Base-by-base conservation (phyloP, 1,140 invertebrate species). In the Coelopa frigida region DNA sequence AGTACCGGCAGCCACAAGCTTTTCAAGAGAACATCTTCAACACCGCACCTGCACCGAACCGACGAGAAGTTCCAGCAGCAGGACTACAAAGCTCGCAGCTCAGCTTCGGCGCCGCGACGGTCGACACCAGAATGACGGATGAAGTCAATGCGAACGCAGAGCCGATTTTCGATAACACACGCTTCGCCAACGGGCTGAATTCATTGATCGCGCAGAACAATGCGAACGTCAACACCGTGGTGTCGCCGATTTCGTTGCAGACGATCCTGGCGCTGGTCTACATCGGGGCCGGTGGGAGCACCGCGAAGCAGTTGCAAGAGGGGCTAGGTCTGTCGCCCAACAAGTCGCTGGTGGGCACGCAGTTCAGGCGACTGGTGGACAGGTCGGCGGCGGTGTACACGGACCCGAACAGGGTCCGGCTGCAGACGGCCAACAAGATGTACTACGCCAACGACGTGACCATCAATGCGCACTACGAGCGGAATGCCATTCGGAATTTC, bases 181-280 rank as follows among this genome's bases (percentile, higher is more conserved):
- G n/a, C n/a, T n/a, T n/a, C n/a, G n/a, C n/a, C n/a, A n/a, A n/a
- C n/a, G n/a, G n/a, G n/a, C n/a, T n/a, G n/a, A n/a, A n/a, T n/a
- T n/a, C n/a, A n/a, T n/a, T n/a, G n/a, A n/a, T n/a, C n/a, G n/a
- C n/a, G n/a, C n/a, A n/a, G n/a, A n/a, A n/a, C n/a, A n/a, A n/a
- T n/a, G n/a, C n/a, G n/a, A n/a, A n/a, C n/a, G n/a, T n/a, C n/a
- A n/a, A n/a, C n/a, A n/a, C n/a, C n/a, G 50, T 61, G 27, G 56
- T 54, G 21, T 67, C 63, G 1, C 63, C 63, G 5, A 44, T 58
- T 12, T 58, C 62, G 5, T 21, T 67, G 6, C 63, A 67, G 23
- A 35, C 52, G 23, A 41, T 61, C 10, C 20, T 67, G 22, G 44
- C 35, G 10, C 22, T 63, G 32, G 32, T 66, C 4, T 61, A 50